These are phyloP conservation scores for Peromyscus californicus DNA, from an alignment of 2,113 vertebrate genomes.

Conservation along the genomic window DNA sequence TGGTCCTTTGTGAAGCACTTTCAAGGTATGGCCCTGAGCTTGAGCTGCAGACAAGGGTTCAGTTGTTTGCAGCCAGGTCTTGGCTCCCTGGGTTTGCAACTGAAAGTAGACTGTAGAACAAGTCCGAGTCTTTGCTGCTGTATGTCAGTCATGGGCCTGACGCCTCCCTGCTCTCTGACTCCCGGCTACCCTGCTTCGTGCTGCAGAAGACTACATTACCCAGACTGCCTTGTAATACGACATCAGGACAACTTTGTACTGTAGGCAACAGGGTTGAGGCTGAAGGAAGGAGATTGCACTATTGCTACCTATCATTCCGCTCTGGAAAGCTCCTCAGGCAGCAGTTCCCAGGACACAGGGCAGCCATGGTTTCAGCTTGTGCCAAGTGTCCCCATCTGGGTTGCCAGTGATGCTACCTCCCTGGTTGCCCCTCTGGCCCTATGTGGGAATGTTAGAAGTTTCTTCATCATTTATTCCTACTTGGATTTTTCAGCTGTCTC, in stretches of 20 bases:
- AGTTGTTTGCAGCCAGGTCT: background rate
- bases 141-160: background rate
- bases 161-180: background rate
- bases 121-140: background rate
- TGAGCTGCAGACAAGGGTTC: background rate
- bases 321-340: background rate
- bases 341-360: background rate
- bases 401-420: background rate
- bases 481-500: background rate
- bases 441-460: background rate
- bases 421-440: background rate
- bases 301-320: background rate
- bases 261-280: background rate
- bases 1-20: background rate
- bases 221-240: background rate
- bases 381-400: background rate
- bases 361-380: background rate
- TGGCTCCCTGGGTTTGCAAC: background rate
- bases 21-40: rapidly evolving
- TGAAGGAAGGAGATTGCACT: background rate
- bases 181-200: background rate
- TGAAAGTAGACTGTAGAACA: background rate
- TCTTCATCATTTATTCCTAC: background rate
- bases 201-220: background rate
- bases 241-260: background rate